Evolutionary conservation across 2,888 invertebrate species (phyloP).

Genomic region (Tortrix viridana): DNA sequence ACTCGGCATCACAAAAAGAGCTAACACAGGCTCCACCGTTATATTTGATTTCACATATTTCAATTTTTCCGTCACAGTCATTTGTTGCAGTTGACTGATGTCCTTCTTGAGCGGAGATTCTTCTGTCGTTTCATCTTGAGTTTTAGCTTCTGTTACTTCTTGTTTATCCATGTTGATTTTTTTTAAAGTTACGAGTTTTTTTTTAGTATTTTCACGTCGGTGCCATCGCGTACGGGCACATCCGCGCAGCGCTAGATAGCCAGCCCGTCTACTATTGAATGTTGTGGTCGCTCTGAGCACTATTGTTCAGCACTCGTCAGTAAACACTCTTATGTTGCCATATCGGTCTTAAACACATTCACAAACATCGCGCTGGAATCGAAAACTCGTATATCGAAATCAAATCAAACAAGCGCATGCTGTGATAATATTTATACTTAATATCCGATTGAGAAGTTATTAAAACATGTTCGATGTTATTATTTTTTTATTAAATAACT

Average conservation of each 20-base stretch:
- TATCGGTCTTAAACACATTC: slow-evolving; percentile 68
- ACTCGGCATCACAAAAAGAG: slow-evolving; percentile 87
- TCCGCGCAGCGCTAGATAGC: slow-evolving; percentile 50
- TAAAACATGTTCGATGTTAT: background rate
- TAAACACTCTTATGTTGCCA: slow-evolving; percentile 74
- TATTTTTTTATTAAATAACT: slow-evolving; percentile 29
- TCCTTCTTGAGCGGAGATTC: slow-evolving; percentile 63
- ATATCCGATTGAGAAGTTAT: slow-evolving; percentile 18
- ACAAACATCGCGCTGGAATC: slow-evolving; percentile 65
- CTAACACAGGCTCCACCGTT: slow-evolving; percentile 87
- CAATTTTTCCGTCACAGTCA: slow-evolving; percentile 73
- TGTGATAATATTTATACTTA: slow-evolving; percentile 36
- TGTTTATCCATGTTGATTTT: slow-evolving; percentile 54
- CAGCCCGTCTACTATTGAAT: slow-evolving; percentile 57
- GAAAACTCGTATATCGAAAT: slow-evolving; percentile 61
- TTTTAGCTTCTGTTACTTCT: slow-evolving; percentile 49
- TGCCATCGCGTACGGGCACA: slow-evolving; percentile 17
- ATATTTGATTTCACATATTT: slow-evolving; percentile 81
- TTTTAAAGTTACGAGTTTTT: background rate
- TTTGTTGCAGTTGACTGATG: slow-evolving; percentile 56
- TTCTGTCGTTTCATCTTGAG: slow-evolving; percentile 52
- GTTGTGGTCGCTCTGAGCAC: slow-evolving; percentile 50
- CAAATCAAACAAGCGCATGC: slow-evolving; percentile 54
- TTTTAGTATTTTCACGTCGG: background rate
- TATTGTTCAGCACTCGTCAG: slow-evolving; percentile 68